Conservation (phyloP, 2,888 invertebrate species). For the Congeria kusceri region DNA sequence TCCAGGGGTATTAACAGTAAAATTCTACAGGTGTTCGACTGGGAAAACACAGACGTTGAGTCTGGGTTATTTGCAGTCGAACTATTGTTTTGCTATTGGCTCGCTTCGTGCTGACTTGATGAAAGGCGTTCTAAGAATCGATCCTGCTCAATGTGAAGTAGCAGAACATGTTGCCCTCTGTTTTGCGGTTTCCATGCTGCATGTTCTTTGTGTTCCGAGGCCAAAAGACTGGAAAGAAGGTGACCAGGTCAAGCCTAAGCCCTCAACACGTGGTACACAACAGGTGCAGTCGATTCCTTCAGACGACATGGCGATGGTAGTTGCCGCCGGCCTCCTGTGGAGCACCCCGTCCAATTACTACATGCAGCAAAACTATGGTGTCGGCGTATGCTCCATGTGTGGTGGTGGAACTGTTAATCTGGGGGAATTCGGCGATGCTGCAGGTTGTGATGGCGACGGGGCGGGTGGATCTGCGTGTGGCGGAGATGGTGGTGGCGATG, state of each 20-base stretch:
- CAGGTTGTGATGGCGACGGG: neutral
- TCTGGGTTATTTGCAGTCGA: slow-evolving; percentile 65
- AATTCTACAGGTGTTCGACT: slow-evolving; percentile 73
- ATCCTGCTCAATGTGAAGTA: slow-evolving; percentile 76
- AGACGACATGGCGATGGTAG: slow-evolving; percentile 83
- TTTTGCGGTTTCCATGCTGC: slow-evolving; percentile 86
- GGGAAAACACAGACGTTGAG: slow-evolving; percentile 59
- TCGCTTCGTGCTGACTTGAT: slow-evolving; percentile 73
- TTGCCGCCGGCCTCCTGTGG: slow-evolving; percentile 85
- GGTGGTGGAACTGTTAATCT: slow-evolving; percentile 28
- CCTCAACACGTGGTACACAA: slow-evolving; percentile 41
- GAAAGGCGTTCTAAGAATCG: slow-evolving; percentile 74
- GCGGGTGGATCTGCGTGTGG: neutral
- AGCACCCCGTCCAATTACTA: slow-evolving; percentile 83
- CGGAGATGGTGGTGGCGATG: slow-evolving; percentile 24
- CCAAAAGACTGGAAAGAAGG: slow-evolving; percentile 50
- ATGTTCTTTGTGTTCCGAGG: slow-evolving; percentile 86
- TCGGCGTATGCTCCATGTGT: slow-evolving; percentile 72
- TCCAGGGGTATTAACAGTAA: too few relatives aligned
- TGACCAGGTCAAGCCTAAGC: slow-evolving; percentile 24
- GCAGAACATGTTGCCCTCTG: slow-evolving; percentile 86
- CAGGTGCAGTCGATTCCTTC: slow-evolving; percentile 69
- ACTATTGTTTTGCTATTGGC: slow-evolving; percentile 65
- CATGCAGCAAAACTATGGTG: slow-evolving; percentile 67
- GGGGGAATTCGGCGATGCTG: slow-evolving; percentile 19